These are phyloP conservation scores for Calypte anna DNA, from an alignment of 2,113 vertebrate genomes.

Conservation along the genomic window DNA sequence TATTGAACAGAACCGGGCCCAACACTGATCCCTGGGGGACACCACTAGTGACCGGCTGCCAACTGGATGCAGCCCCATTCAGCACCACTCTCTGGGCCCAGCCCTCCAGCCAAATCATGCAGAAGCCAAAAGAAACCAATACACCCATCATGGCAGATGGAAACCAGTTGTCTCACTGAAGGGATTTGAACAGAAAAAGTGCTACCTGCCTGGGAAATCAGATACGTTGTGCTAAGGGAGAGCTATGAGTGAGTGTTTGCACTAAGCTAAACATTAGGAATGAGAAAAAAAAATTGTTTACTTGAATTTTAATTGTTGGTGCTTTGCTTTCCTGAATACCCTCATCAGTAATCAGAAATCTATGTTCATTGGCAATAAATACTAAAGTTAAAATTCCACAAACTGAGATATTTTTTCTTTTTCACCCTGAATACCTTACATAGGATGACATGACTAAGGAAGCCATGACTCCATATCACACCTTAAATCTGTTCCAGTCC, in stretches of 20 bases:
- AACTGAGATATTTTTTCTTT: not conserved
- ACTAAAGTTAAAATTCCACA: not conserved
- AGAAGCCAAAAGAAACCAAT: not conserved
- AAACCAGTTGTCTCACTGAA: not conserved
- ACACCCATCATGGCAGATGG: not conserved
- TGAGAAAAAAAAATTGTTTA: not conserved
- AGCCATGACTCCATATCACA: not conserved
- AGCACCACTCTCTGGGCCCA: no score
- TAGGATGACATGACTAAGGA: conserved; percentile 3
- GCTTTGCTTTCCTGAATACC: not conserved
- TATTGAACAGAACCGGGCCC: no score
- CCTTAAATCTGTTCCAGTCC: not conserved
- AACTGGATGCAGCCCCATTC: no score
- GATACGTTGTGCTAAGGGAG: not conserved
- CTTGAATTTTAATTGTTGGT: not conserved
- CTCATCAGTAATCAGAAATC: not conserved
- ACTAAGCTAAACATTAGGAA: not conserved
- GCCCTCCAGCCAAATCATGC: no score
- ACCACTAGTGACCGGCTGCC: no score
- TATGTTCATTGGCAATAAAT: not conserved
- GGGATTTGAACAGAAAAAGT: not conserved
- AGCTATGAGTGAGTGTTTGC: not conserved
- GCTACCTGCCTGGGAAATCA: not conserved
- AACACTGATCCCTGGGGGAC: no score
- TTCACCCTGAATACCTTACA: not conserved